These are phyloP conservation scores for Momotus momota DNA, from an alignment of 2,797 vertebrate species.

Conservation along the genomic window DNA sequence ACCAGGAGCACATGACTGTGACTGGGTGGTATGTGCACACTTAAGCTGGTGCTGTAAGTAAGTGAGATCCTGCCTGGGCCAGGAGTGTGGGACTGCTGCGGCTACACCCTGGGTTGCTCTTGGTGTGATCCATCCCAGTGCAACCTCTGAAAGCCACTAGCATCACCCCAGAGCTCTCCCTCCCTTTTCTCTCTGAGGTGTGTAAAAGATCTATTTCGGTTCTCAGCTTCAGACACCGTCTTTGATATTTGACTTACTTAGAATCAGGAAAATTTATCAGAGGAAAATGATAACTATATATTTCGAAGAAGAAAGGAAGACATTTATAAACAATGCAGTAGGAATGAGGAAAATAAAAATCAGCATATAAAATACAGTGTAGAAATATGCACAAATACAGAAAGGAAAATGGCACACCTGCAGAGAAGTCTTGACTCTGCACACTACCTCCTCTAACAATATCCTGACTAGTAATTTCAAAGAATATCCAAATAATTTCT, in stretches of 20 bases:
- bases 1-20: background rate
- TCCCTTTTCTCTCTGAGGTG: background rate
- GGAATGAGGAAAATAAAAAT: background rate
- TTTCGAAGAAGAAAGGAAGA: background rate
- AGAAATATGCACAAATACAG: background rate
- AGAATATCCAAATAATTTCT: background rate
- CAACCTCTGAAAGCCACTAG: background rate
- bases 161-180: background rate
- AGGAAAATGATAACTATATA: background rate
- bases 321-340: background rate
- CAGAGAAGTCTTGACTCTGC: background rate
- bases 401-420: background rate
- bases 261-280: background rate
- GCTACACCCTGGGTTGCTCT: background rate
- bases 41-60: background rate
- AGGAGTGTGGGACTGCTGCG: background rate
- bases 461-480: background rate
- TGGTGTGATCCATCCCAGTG: background rate
- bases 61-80: background rate
- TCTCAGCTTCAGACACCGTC: background rate
- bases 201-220: background rate
- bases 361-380: background rate
- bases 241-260: background rate
- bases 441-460: background rate
- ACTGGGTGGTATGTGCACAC: fast-evolving